Evolutionary conservation across 2,797 vertebrate genomes (phyloP).

Genomic region (Apogon talboti): DNA sequence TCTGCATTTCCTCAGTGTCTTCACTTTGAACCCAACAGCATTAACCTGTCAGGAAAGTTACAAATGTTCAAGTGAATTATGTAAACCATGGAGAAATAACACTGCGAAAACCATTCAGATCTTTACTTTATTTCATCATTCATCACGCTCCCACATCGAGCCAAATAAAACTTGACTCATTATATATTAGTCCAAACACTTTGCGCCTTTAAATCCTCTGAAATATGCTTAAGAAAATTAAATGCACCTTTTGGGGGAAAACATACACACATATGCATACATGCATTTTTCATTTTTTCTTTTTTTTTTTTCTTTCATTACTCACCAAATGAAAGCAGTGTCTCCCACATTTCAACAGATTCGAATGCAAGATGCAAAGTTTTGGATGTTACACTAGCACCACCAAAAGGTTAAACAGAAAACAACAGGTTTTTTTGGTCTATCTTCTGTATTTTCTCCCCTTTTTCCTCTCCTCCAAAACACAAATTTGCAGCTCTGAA

Average conservation of each 20-base stretch:
- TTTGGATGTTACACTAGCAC: conserved; percentile 77
- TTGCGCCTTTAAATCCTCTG: conserved; percentile 54
- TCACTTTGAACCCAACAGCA: conserved; percentile 71
- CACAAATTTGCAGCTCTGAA: conserved; percentile 52
- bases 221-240: conserved; percentile 60
- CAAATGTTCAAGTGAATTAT: conserved; percentile 73
- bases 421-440: conserved; percentile 45
- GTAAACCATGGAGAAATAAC: conserved; percentile 69
- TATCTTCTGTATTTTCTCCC: neutral
- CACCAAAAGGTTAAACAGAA: conserved; percentile 77
- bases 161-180: conserved; percentile 67
- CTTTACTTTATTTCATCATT: conserved; percentile 75
- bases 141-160: conserved; percentile 59
- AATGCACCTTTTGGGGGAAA: conserved; percentile 62
- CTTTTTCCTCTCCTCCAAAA: conserved; percentile 27
- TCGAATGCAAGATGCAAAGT: conserved; percentile 17
- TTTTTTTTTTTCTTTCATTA: conserved; percentile 59
- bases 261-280: conserved; percentile 33
- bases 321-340: conserved; percentile 70
- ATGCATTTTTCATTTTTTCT: conserved; percentile 35
- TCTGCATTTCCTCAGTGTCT: conserved; percentile 60
- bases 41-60: conserved; percentile 74
- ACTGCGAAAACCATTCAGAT: conserved; percentile 57
- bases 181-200: conserved; percentile 44
- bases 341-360: conserved; percentile 39